A percentile compares a stretch with the other conserved stretches of the same genome.
These are phyloP conservation scores for Babylonia areolata DNA, from an alignment of 1,140 invertebrate species.

Conservation along the genomic window DNA sequence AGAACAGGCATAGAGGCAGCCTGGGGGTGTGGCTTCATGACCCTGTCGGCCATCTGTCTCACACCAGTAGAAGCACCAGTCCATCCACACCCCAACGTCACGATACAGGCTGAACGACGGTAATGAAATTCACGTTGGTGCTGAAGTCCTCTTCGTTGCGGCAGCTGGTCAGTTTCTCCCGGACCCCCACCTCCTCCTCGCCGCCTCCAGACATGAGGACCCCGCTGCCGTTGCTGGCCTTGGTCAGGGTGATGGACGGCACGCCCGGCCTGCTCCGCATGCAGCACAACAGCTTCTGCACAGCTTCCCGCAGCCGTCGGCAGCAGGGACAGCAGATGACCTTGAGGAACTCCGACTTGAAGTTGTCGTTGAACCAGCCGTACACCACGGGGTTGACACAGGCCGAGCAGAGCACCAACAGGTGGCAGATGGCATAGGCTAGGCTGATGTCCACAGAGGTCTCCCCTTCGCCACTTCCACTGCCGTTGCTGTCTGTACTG, in stretches of 20 bases:
- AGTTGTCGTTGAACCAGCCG: conserved; percentile 83
- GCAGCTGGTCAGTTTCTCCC: conserved; percentile 8
- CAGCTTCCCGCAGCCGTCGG: conserved; percentile 40
- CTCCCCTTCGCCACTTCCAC: not conserved
- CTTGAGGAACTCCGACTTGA: conserved; percentile 79
- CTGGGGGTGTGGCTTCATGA: too few species aligned
- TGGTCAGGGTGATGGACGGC: conserved; percentile 58
- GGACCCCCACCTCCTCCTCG: not conserved
- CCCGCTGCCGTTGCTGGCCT: conserved; percentile 45
- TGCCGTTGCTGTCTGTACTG: not conserved
- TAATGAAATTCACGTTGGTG: not conserved
- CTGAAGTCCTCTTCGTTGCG: not conserved
- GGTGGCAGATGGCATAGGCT: conserved; percentile 86
- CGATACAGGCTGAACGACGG: not conserved
- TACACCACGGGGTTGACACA: conserved; percentile 90
- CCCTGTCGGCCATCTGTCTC: too few species aligned
- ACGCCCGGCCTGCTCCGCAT: conserved; percentile 38
- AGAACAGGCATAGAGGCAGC: too few species aligned
- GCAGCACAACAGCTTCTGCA: conserved; percentile 41
- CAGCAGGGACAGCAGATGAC: conserved; percentile 67
- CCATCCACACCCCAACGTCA: not conserved
- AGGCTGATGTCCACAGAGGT: conserved; percentile 59
- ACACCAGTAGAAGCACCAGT: too few species aligned
- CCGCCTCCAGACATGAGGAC: not conserved
- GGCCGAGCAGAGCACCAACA: conserved; percentile 87